phyloP scores from a whole-genome alignment of 1,140 invertebrate species.

The Brachionus calyciflorus region DNA sequence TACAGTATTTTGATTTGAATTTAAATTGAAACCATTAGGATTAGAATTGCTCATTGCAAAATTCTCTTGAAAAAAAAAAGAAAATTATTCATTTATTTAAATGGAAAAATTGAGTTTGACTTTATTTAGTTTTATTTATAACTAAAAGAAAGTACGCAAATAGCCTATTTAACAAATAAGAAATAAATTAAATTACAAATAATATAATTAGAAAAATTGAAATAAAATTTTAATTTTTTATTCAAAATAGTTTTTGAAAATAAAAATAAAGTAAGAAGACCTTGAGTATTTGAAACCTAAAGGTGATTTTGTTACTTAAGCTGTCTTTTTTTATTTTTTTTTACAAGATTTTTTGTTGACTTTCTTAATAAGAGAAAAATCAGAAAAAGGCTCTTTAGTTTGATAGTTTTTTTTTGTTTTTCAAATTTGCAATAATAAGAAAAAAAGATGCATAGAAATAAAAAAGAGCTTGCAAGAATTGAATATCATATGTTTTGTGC shows the following conservation, averaged over 20 bases:
- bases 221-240: slow-evolving; percentile 41
- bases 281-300: too few relatives aligned
- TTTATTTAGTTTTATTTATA: too few relatives aligned
- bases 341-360: not conserved
- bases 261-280: not conserved
- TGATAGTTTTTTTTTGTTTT: not conserved
- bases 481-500: slow-evolving; percentile 27
- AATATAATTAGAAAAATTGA: slow-evolving; percentile 16
- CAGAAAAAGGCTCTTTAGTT: not conserved
- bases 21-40: slow-evolving; percentile 25
- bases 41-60: slow-evolving; percentile 36
- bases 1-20: slow-evolving; percentile 11
- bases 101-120: not conserved
- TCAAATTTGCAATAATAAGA: not conserved
- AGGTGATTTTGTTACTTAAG: too few relatives aligned
- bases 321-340: not conserved
- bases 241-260: slow-evolving; percentile 25
- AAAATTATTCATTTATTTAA: not conserved
- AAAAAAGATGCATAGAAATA: not conserved
- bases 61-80: not conserved
- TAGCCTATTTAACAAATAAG: not conserved
- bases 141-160: slow-evolving; percentile 37
- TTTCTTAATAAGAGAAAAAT: not conserved
- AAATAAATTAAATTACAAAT: too few relatives aligned
- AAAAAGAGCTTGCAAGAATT: too few relatives aligned